Evolutionary conservation across 2,888 invertebrate species (phyloP), one percentile per base, ranked within the genome.

Genomic region (Tholera decimalis): DNA sequence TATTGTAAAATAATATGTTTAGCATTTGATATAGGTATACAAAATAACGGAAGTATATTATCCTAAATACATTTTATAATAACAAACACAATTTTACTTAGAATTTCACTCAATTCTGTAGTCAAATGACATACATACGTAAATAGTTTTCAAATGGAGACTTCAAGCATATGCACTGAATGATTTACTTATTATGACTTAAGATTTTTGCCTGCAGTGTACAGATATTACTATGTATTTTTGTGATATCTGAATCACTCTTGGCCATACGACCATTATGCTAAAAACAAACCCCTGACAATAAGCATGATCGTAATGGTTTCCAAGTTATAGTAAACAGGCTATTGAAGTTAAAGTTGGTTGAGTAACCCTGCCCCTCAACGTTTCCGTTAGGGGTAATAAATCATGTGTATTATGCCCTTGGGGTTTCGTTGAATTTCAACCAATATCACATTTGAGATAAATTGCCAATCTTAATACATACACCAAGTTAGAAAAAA

Each of bases 391-490:
- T 18, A 18, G 37, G 39, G 35, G 37, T 37, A 62, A 71, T 71
- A 71, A 69, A 54, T 69, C 43, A 49, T 26, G 26, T 43, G 30
- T 54, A 33, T 51, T 51, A 44, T 44, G 30, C 26, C 30, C 24
- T 41, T 61, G 11, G 62, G 24, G 30, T 54, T 33, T 15, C 11
- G 24, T 63, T 43, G 49, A 49, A 44, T 49, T 62, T 62, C 41
- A 61, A 43, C 54, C 41, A 46, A 39, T 46, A 20, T 8, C 2
- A 22, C 24, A 22, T 15, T 26, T 6, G 22, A 51, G 24, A 33
- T 30, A 7, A 35, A 18, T 57, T 49, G 9, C 18, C 15, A n/a
- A 35, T 15, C 35, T 35, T 35, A 4, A 35, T 15, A 35, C 15
- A 15, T 35, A 15, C 35, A 35, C 1, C 13, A 13, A 33, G 30